These are phyloP conservation scores for Piliocolobus tephrosceles DNA, from an alignment of 2,113 vertebrate species.

Conservation along the genomic window DNA sequence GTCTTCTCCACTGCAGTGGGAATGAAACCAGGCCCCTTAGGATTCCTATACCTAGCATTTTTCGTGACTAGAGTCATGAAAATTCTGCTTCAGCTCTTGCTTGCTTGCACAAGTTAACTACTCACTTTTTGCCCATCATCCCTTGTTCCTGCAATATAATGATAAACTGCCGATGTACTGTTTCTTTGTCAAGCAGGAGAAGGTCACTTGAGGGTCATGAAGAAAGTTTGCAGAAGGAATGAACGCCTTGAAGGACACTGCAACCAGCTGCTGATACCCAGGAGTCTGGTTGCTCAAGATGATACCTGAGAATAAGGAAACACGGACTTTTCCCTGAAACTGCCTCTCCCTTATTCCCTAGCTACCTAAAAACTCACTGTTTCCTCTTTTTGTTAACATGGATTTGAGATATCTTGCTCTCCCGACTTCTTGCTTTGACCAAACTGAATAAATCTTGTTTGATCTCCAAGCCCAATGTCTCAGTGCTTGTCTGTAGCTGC, in stretches of 20 bases:
- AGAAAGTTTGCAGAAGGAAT: neutral
- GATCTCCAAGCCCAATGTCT: neutral
- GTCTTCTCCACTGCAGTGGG: neutral
- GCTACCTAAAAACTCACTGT: neutral
- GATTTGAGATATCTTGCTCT: neutral
- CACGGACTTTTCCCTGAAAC: neutral
- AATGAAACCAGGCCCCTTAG: neutral
- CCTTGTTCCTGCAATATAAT: neutral
- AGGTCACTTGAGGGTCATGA: neutral
- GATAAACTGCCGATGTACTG: neutral
- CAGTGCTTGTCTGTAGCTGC: neutral
- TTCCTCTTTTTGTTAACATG: neutral
- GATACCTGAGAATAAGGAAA: neutral
- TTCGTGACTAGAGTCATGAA: neutral
- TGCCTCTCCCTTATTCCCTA: neutral
- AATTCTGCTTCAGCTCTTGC: neutral
- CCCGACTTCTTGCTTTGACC: neutral
- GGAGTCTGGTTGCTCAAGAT: neutral
- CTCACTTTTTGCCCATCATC: neutral
- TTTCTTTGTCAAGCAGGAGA: neutral
- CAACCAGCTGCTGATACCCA: neutral
- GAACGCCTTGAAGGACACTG: neutral
- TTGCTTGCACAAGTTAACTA: neutral
- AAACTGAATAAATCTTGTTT: neutral
- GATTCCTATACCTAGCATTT: neutral